Base-by-base conservation (phyloP, 2,797 vertebrate species). In the Helostoma temminkii region DNA sequence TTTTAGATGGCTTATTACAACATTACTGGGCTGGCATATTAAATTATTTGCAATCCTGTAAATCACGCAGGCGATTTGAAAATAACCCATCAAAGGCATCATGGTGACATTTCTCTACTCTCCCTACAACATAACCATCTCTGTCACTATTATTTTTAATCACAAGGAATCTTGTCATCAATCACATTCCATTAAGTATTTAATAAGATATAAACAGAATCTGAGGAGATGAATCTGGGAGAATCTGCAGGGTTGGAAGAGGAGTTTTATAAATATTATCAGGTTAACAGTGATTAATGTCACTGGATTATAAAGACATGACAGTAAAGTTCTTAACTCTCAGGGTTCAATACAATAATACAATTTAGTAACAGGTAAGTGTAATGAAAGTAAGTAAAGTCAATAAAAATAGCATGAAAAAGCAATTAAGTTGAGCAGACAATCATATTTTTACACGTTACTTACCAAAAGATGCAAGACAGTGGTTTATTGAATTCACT, bases 1-100 rank as follows among this genome's bases (percentile, higher is more conserved):
- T 92, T 93, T 93, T 91, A 89, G 91, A 93, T 93, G 90, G 91
- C 92, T 93, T 93, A 93, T 94, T 93, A 93, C 91, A 94, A 92
- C 89, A 92, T 88, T 89, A 91, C 91, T 80, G 76, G 89, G 81
- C 82, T 71, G 85, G 90, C 90, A 91, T 90, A 92, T 93, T 91
- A 86, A 92, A 93, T 92, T 88, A 93, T 93, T 92, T 89, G 85
- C 80, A 81, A 88, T 90, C 89, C 83, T 91, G 88, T 93, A 92
- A 93, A 92, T 93, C 85, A 91, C 79, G 32, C 67, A 70, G 57
- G 74, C 65, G 76, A 91, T 91, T 90, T 88, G 82, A 91, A 92
- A 88, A 91, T 80, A 90, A 90, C 71, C 81, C 79, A 90, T 93
- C 90, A 89, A 88, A 84, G 50, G 70, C 80, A 78, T 89, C 78